These are phyloP conservation scores for Hydroisotoma schaefferi DNA, from an alignment of 2,888 invertebrate genomes.

Conservation along the genomic window DNA sequence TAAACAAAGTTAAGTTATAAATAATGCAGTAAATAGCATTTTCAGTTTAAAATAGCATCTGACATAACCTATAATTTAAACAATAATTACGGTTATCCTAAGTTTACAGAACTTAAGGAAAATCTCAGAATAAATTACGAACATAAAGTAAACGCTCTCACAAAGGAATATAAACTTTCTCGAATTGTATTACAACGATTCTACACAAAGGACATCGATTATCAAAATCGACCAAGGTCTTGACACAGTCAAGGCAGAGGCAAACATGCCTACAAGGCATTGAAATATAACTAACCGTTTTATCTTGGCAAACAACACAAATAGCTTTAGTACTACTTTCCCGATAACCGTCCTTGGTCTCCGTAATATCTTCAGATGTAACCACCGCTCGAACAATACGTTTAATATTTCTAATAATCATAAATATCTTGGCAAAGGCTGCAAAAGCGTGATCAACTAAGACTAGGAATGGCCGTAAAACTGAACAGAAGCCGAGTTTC, in stretches of 20 bases:
- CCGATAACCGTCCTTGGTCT: background rate
- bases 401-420: constrained; percentile 2
- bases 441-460: background rate
- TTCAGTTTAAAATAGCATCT: too few relatives aligned
- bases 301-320: constrained; percentile 44
- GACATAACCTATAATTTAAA: too few relatives aligned
- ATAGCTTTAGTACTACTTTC: constrained; percentile 14
- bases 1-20: too few relatives aligned
- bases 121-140: background rate
- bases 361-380: background rate
- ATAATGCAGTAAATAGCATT: too few relatives aligned
- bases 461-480: background rate
- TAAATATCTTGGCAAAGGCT: background rate
- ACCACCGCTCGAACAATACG: background rate
- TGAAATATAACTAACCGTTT: constrained; percentile 35
- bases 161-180: constrained; percentile 42
- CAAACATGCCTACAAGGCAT: constrained; percentile 46
- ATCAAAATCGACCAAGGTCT: constrained; percentile 31
- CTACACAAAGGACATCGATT: constrained; percentile 46
- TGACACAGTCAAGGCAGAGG: constrained; percentile 39
- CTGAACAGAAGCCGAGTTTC: background rate
- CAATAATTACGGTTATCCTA: background rate
- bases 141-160: constrained; percentile 2
- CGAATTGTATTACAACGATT: constrained; percentile 32
- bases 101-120: too few relatives aligned